These are phyloP conservation scores for Tachysurus fulvidraco DNA, from an alignment of 2,113 vertebrate genomes.

Conservation along the genomic window DNA sequence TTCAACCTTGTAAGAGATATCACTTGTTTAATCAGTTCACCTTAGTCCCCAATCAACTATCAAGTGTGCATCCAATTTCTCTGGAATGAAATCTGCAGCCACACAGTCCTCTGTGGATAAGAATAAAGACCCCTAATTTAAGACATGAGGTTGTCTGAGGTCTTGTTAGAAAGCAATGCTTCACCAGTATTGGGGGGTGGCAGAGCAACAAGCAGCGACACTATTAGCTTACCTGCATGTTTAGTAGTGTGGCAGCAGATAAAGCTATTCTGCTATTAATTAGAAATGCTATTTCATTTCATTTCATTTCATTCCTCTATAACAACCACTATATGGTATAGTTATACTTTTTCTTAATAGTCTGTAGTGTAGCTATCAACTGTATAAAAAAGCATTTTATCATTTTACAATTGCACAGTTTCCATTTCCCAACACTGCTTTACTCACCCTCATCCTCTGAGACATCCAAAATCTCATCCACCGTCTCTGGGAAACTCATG, in stretches of 20 bases:
- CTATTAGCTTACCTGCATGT: not conserved
- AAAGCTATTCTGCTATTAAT: not conserved
- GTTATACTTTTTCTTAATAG: not conserved
- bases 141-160: not conserved
- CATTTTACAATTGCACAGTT: not conserved
- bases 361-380: not conserved
- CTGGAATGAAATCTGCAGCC: not conserved
- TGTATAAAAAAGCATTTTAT: not conserved
- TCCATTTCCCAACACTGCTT: not conserved
- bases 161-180: not conserved
- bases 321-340: not conserved
- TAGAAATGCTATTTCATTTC: no score
- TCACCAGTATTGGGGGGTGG: not conserved
- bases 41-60: not conserved
- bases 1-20: not conserved
- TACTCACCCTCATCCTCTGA: constrained; percentile 95
- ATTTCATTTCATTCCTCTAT: not conserved
- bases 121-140: not conserved
- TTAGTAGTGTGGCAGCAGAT: not conserved
- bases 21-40: not conserved
- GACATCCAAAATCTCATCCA: constrained; percentile 94
- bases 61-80: not conserved
- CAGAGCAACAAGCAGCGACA: not conserved
- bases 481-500: constrained; percentile 96
- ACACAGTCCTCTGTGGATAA: not conserved